These are phyloP conservation scores for Heterotis niloticus DNA, from an alignment of 2,113 vertebrate genomes.

Conservation along the genomic window DNA sequence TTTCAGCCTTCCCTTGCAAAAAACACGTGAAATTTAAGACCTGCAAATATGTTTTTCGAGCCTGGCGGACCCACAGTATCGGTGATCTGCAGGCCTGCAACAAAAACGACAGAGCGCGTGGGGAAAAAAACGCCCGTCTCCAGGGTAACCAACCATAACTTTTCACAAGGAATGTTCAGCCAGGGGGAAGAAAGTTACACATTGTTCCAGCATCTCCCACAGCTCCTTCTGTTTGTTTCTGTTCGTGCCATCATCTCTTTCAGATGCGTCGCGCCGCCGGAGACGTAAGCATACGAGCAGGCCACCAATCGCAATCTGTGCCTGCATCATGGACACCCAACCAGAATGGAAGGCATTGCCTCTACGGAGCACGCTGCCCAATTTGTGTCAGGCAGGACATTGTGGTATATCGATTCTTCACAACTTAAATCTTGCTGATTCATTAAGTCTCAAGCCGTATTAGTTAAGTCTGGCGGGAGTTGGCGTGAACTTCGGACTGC, in stretches of 20 bases:
- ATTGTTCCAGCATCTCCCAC: not conserved
- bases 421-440: constrained; percentile 13
- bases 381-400: constrained; percentile 10
- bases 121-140: not conserved
- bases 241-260: not conserved
- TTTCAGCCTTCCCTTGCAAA: too few species aligned
- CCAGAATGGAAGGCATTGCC: not conserved
- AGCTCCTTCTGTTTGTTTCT: constrained; percentile 1
- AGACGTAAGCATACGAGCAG: not conserved
- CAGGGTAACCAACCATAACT: constrained; percentile 7
- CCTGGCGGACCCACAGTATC: not conserved
- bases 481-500: not conserved
- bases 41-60: too few species aligned
- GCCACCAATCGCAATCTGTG: not conserved
- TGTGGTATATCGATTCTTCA: constrained; percentile 17
- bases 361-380: not conserved
- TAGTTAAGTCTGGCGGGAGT: constrained; percentile 18
- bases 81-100: too few species aligned
- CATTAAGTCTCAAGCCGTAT: constrained; percentile 17
- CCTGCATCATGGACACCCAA: not conserved
- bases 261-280: not conserved
- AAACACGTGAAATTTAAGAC: too few species aligned
- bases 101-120: not conserved
- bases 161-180: constrained; percentile 15
- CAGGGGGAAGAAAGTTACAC: not conserved